Percentiles rank a stretch among this genome's conserved stretches.
Evolutionary conservation across 2,113 vertebrate species (phyloP).

Genomic region (Megaptera novaeangliae): DNA sequence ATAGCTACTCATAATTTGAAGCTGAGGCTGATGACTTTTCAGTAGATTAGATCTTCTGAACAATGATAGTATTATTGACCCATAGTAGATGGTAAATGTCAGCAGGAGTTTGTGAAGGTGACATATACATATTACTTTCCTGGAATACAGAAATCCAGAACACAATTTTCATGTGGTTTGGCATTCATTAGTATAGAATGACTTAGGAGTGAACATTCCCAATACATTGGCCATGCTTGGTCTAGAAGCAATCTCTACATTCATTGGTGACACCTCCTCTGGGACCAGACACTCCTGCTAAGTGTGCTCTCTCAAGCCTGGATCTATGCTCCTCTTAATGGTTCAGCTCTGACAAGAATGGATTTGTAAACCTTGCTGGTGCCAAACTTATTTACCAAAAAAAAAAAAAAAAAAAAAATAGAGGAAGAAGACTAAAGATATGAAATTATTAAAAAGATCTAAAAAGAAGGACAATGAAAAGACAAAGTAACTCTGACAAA

Average conservation of each 20-base stretch:
- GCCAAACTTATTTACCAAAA: background rate
- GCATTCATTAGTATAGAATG: background rate
- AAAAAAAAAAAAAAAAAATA: background rate
- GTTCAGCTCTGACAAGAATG: background rate
- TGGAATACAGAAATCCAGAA: background rate
- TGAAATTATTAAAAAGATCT: background rate
- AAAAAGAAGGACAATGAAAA: background rate
- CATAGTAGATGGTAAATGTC: background rate
- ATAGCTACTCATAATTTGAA: background rate
- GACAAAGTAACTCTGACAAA: background rate
- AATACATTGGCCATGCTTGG: background rate
- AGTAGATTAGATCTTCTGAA: background rate
- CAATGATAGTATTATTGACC: background rate
- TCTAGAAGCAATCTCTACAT: background rate
- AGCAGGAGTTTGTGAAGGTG: background rate
- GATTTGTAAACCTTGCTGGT: background rate
- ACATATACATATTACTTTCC: background rate
- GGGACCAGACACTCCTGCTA: background rate
- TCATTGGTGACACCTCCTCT: background rate
- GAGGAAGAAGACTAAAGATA: background rate
- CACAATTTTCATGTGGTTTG: background rate
- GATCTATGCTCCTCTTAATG: background rate
- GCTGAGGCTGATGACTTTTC: background rate
- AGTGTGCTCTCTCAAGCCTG: background rate
- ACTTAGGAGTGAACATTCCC: background rate